Evolutionary conservation across 1,140 invertebrate species (phyloP).

Genomic region (Drosophila pseudoobscura): DNA sequence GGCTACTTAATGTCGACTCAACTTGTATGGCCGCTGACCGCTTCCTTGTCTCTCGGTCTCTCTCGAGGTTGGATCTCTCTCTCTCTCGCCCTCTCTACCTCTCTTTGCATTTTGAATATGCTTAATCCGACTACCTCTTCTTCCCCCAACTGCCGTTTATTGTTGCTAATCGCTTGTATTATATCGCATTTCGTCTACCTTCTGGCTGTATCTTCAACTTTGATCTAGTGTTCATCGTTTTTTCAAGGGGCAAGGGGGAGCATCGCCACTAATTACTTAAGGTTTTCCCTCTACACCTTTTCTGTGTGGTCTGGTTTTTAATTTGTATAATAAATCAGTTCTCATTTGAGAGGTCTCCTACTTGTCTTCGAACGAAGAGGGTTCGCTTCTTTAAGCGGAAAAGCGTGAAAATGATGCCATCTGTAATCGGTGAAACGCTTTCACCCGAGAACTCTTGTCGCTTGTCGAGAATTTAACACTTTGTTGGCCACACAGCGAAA

Average conservation of each 20-base stretch:
- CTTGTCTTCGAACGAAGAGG: constrained; percentile 4
- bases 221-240: constrained; percentile 67
- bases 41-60: constrained; percentile 6
- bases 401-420: constrained; percentile 80
- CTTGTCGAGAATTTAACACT: constrained; percentile 73
- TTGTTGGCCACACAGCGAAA: constrained; percentile 47
- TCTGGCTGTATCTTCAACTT: constrained; percentile 59
- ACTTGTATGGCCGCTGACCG: constrained; percentile 52
- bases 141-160: constrained; percentile 61
- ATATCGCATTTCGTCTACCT: constrained; percentile 62
- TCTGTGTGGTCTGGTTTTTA: constrained; percentile 53
- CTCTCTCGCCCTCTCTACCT: background rate
- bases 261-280: constrained; percentile 73
- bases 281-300: constrained; percentile 47
- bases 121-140: constrained; percentile 39
- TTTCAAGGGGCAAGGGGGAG: background rate
- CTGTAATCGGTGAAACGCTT: constrained; percentile 61
- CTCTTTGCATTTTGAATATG: constrained; percentile 35
- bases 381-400: constrained; percentile 54
- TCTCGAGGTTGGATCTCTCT: background rate
- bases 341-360: constrained; percentile 31
- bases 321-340: constrained; percentile 81
- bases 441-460: constrained; percentile 69
- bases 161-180: constrained; percentile 80
- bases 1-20: constrained; percentile 66